These are phyloP conservation scores for Drosophila formosana DNA, from an alignment of 2,888 invertebrate genomes.

Conservation along the genomic window DNA sequence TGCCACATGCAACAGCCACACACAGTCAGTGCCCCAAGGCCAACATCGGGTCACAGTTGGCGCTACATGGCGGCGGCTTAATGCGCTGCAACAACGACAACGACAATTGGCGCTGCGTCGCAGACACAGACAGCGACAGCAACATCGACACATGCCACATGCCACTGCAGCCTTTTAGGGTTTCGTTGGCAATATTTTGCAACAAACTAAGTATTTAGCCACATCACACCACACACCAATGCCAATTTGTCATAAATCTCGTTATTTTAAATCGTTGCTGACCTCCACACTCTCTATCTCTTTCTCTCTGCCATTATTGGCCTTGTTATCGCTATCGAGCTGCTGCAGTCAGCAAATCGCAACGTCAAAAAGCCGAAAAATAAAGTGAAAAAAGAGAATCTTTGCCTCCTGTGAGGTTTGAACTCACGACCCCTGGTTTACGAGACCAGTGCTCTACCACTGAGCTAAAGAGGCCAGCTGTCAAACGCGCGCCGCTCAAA, in stretches of 20 bases:
- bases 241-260: constrained; percentile 80
- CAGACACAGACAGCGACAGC: constrained; percentile 28
- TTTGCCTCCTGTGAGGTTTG: constrained; percentile 94
- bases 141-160: constrained; percentile 20
- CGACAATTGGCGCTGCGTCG: constrained; percentile 46
- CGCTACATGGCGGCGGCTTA: constrained; percentile 67
- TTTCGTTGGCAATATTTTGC: constrained; percentile 45
- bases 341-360: constrained; percentile 60
- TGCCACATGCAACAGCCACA: constrained; percentile 17
- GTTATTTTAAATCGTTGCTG: constrained; percentile 72
- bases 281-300: constrained; percentile 29
- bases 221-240: constrained; percentile 42
- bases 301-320: constrained; percentile 26
- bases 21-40: constrained; percentile 43
- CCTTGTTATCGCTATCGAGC: constrained; percentile 51
- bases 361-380: constrained; percentile 19
- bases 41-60: constrained; percentile 74
- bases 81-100: constrained; percentile 46
- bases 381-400: background rate
- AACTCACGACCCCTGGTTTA: constrained; percentile 96
- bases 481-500: background rate
- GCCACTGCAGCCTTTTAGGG: constrained; percentile 73
- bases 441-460: constrained; percentile 96
- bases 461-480: constrained; percentile 92
- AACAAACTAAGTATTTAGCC: constrained; percentile 71